These are phyloP conservation scores for Trachelus iudaicus DNA, from an alignment of 2,888 invertebrate genomes.

Conservation along the genomic window DNA sequence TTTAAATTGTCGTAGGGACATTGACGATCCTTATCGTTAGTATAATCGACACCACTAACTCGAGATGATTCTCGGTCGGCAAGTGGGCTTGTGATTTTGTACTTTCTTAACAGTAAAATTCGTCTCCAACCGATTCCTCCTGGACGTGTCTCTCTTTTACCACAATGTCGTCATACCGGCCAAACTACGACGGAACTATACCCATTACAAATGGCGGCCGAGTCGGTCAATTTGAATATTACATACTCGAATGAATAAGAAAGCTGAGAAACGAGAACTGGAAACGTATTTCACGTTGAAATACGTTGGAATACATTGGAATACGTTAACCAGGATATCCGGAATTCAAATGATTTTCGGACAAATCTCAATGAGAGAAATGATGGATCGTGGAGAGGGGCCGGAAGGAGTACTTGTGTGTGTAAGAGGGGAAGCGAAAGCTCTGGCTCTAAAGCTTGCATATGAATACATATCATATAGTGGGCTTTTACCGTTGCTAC, in stretches of 20 bases:
- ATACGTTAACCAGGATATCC: neutral
- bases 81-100: constrained; percentile 27
- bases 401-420: neutral
- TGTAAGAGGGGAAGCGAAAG: neutral
- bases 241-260: neutral
- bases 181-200: neutral
- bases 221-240: neutral
- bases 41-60: neutral
- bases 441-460: neutral
- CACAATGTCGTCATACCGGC: neutral
- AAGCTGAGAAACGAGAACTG: neutral
- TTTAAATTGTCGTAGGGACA: neutral
- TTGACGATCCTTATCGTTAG: neutral
- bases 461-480: constrained; percentile 8
- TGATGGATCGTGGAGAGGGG: neutral
- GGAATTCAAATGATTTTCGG: neutral
- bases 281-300: neutral
- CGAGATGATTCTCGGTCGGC: neutral
- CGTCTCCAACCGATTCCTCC: constrained; percentile 10
- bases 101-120: constrained; percentile 36
- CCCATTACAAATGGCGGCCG: neutral
- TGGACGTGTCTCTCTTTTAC: neutral
- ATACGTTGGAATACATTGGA: neutral
- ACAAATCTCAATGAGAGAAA: neutral
- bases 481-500: constrained; percentile 7